These are phyloP conservation scores for Rosalia funebris DNA, from an alignment of 2,888 invertebrate species.

Conservation along the genomic window DNA sequence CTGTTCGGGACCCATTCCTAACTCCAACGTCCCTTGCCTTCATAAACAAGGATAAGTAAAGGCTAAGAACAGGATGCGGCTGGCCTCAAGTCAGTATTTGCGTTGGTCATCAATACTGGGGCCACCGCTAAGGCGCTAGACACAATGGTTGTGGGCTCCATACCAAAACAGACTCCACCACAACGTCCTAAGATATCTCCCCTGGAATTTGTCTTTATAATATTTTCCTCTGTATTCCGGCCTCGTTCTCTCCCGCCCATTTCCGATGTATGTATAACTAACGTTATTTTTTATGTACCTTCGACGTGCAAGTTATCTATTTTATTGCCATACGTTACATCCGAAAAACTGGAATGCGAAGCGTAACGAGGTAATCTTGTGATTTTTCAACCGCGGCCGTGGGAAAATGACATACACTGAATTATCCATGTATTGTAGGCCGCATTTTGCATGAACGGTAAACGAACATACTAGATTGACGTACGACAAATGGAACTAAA, in stretches of 20 bases:
- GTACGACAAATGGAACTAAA: constrained; percentile 6
- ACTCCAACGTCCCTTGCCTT: not conserved
- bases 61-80: constrained; percentile 30
- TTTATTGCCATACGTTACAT: no score
- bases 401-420: not conserved
- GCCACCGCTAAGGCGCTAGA: constrained; percentile 36
- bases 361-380: no score
- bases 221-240: constrained; percentile 27
- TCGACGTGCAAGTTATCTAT: no score
- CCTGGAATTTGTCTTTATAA: constrained; percentile 38
- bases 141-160: constrained; percentile 32
- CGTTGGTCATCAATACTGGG: constrained; percentile 43
- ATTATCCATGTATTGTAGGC: not conserved
- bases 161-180: constrained; percentile 37
- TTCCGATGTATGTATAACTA: no score
- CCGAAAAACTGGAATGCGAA: no score
- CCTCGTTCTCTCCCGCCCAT: no score
- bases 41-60: constrained; percentile 16
- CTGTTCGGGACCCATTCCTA: not conserved
- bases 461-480: constrained; percentile 6
- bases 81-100: constrained; percentile 42
- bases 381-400: not conserved
- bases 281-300: no score
- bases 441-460: not conserved
- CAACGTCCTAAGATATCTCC: constrained; percentile 41